Base-by-base conservation (phyloP, 2,888 invertebrate species). In the Glaucopsyche alexis region DNA sequence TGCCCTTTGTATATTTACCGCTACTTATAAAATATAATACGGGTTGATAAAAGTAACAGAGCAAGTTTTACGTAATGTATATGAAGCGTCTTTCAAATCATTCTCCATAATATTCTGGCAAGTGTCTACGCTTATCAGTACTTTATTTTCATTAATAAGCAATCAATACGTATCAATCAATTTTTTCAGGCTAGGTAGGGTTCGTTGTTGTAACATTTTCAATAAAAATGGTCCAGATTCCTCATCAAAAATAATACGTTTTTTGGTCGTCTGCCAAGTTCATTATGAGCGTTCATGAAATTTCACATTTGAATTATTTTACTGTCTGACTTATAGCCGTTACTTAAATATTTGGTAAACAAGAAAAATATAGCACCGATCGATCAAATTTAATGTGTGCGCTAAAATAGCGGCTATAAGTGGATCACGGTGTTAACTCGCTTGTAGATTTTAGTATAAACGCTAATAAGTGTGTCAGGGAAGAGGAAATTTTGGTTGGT, bases 221-320 rank as follows among this genome's bases (percentile, higher is more conserved):
- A 91, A 91, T 93, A 93, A 93, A 93, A 93, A 92, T 91, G 91
- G 90, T 92, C 92, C 91, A 92, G 90, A 93, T 93, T 92, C 93
- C 92, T 87, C 82, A 91, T 93, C 93, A 90, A 93, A 93, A 93
- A 93, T 93, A 93, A 93, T 92, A 93, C 91, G 92, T 93, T 91
- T 89, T 89, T 93, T 93, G 93, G 92, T 90, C 88, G 87, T 78
- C 82, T 91, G 93, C 93, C 93, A 93, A 93, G 91, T 93, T 93
- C 93, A 93, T 93, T 93, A 93, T 93, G 91, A 92, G 89, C 89
- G 93, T 92, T 93, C 92, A 91, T 93, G 93, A 93, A 93, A 91
- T 92, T 93, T 93, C 91, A 91, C 93, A 93, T 93, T 93, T 92
- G 92, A 93, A 93, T 93, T 93, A 93, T 93, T 93, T 93, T 93